Evolutionary conservation across 2,113 vertebrate genomes (phyloP).

Genomic region (Puma concolor): DNA sequence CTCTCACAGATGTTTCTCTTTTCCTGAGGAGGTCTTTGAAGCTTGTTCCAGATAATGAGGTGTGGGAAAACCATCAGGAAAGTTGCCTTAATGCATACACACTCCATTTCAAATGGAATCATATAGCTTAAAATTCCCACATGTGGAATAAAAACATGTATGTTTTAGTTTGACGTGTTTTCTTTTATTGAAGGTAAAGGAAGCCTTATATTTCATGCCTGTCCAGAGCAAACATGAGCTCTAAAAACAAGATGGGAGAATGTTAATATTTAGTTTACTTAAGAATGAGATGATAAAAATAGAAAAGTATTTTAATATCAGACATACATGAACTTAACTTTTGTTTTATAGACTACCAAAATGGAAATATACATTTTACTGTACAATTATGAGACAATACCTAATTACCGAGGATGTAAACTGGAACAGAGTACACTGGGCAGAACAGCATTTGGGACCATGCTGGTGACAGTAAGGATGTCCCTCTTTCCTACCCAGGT

Average conservation of each 20-base stretch:
- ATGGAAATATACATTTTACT: not conserved
- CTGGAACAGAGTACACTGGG: not conserved
- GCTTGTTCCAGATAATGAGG: not conserved
- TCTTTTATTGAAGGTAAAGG: not conserved
- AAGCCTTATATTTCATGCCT: not conserved
- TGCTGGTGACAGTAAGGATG: too few relatives aligned
- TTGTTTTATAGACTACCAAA: not conserved
- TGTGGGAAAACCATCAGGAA: not conserved
- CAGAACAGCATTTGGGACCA: not conserved
- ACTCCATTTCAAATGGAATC: not conserved
- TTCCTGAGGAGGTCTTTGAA: not conserved
- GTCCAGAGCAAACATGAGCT: not conserved
- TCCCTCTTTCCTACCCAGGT: not conserved
- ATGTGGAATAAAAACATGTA: not conserved
- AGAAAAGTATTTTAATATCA: not conserved
- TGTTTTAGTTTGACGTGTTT: not conserved
- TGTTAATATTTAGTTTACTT: not conserved
- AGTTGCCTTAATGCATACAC: not conserved
- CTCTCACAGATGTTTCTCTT: not conserved
- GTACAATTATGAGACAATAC: slow-evolving; percentile 5
- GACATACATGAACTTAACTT: not conserved
- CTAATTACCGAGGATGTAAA: not conserved
- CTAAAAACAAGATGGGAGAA: not conserved
- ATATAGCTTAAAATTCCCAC: not conserved
- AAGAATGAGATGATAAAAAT: not conserved